phyloP scores from a whole-genome alignment of 2,113 vertebrate genomes.

The Phyllostomus discolor region DNA sequence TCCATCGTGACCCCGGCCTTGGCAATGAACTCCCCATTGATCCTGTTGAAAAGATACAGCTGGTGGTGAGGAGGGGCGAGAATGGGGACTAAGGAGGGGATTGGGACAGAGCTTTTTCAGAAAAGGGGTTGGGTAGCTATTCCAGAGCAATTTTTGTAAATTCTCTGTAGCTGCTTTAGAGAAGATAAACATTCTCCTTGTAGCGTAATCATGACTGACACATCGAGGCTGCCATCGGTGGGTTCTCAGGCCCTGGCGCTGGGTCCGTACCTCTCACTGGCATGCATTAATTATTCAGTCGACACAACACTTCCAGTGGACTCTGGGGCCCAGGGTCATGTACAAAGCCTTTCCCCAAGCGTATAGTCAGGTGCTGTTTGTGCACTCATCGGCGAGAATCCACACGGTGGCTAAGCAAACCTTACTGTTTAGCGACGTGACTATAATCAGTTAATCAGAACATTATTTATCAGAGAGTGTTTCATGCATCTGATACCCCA shows the following conservation, averaged over 20 bases:
- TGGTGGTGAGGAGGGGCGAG: neutral
- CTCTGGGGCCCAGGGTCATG: neutral
- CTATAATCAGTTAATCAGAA: constrained; percentile 6
- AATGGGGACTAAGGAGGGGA: neutral
- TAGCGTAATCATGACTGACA: neutral
- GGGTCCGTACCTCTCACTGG: neutral
- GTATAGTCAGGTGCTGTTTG: neutral
- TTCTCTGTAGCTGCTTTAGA: neutral
- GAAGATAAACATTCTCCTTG: neutral
- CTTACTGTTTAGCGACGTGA: neutral
- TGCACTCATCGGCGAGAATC: neutral
- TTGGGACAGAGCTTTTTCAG: neutral
- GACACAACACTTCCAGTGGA: neutral
- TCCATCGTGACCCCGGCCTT: neutral
- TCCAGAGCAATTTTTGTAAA: neutral
- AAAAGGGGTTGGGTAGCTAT: neutral
- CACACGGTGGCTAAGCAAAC: neutral
- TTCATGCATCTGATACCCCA: neutral
- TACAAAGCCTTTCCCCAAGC: neutral
- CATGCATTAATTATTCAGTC: neutral
- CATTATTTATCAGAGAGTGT: neutral
- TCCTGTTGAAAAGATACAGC: neutral
- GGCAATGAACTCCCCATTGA: neutral
- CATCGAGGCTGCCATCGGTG: neutral
- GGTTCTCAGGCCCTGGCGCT: neutral